Percentiles rank a stretch among this genome's conserved stretches.
Conservation (phyloP, 2,797 vertebrate genomes). For the Gobio occitaniae region DNA sequence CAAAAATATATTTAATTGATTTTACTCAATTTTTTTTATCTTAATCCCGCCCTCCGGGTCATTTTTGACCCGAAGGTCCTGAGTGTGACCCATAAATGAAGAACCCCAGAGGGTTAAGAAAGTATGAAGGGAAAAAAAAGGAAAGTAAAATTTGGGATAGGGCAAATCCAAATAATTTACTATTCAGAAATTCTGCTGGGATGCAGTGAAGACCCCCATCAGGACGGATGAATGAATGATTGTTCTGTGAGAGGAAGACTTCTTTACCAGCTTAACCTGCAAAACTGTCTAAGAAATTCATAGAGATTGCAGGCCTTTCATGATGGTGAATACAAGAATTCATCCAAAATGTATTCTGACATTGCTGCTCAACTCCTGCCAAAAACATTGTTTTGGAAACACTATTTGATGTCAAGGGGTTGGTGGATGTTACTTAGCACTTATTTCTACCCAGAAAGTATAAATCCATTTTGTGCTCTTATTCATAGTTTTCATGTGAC, state of each 20-base stretch:
- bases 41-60: too few relatives aligned
- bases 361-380: neutral
- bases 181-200: neutral
- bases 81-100: too few relatives aligned
- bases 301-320: neutral
- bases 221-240: slow-evolving; percentile 23
- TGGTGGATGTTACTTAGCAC: neutral
- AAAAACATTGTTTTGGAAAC: neutral
- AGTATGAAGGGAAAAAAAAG: neutral
- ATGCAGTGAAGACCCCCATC: slow-evolving; percentile 7
- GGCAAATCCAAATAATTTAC: neutral
- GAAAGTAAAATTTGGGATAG: neutral
- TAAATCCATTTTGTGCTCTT: neutral
- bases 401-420: neutral
- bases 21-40: too few relatives aligned
- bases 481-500: neutral
- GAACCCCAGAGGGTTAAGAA: too few relatives aligned
- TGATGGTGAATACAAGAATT: neutral
- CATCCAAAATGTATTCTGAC: neutral
- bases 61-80: too few relatives aligned
- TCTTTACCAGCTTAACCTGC: neutral
- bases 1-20: too few relatives aligned
- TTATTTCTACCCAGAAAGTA: neutral
- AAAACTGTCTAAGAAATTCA: neutral
- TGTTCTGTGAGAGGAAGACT: slow-evolving; percentile 20